These are phyloP conservation scores for Streptopelia turtur DNA, from an alignment of 2,797 vertebrate species.

Conservation along the genomic window DNA sequence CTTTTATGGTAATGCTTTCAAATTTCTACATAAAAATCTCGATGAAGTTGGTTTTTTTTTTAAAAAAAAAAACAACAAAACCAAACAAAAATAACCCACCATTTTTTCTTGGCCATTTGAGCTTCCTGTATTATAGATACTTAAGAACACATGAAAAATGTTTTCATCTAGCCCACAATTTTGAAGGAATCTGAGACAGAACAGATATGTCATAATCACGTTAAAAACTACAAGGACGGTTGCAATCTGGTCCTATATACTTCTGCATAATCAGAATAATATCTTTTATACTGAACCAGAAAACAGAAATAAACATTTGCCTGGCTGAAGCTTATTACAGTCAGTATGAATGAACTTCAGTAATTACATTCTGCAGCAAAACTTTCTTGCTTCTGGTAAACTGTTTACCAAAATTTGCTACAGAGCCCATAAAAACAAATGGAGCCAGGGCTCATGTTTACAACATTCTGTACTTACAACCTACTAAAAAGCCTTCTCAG, in stretches of 20 bases:
- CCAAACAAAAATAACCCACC: not conserved
- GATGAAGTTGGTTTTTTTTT: not conserved
- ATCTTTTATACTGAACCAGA: slow-evolving; percentile 29
- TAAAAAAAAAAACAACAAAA: not conserved
- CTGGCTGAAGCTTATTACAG: not conserved
- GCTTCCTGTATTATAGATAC: not conserved
- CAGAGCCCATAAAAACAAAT: not conserved
- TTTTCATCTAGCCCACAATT: not conserved
- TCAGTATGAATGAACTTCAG: not conserved
- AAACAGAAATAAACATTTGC: slow-evolving; percentile 54
- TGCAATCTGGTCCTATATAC: slow-evolving; percentile 34
- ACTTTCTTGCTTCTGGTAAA: slow-evolving; percentile 31
- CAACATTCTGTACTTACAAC: not conserved
- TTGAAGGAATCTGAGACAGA: slow-evolving; percentile 38
- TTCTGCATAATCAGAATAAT: not conserved
- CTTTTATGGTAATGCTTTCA: not conserved
- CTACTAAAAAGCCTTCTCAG: not conserved
- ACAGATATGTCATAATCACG: slow-evolving; percentile 38
- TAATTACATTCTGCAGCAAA: slow-evolving; percentile 38
- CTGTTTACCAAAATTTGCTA: slow-evolving; percentile 18
- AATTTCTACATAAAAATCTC: not conserved
- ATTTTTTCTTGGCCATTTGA: not conserved
- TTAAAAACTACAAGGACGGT: slow-evolving; percentile 28
- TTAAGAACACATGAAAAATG: slow-evolving; percentile 35
- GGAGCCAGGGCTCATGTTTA: not conserved